Base-by-base conservation (phyloP, 2,888 invertebrate genomes). In the Ceriagrion tenellum region DNA sequence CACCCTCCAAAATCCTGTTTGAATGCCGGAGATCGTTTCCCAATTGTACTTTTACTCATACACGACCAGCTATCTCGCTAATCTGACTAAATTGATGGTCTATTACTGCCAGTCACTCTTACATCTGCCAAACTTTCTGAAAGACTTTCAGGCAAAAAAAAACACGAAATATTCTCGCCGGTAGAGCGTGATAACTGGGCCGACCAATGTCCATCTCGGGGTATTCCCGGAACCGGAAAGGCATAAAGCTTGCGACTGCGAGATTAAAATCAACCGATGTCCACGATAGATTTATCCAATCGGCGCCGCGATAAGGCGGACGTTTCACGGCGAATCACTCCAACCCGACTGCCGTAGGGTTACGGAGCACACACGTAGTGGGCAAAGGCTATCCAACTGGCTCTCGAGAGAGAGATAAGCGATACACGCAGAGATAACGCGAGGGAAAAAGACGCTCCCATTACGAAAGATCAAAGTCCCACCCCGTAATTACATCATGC, bases 401-500 rank as follows among this genome's bases (percentile, higher is more conserved):
- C 16, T 81, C 30, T 81, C 16, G 35, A 81, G 47, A 81, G 35
- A 81, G 47, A 81, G 81, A 81, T 81, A 81, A 81, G 35, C 10
- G 81, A 81, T 13, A 81, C 81, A 35, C 81, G 81, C 13, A 81
- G 18, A 16, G 81, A 81, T 81, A 81, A 35, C 30, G n/a, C n/a
- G 35, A 18, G 18, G 81, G 59, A 8, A 59, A 35, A 81, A 81
- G 81, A 35, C 81, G 81, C 16, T 81, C 81, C 81, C 81, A 81
- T 81, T 81, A 30, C 81, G 26, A 81, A 26, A 35, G 81, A 81
- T 81, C 81, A 81, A 81, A 81, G 81, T 81, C 81, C 13, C 81
- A 13, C n/a, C 81, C 13, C 81, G 3, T 59, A 81, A 35, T 81
- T 81, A 81, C 81, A 81, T 81, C 81, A 81, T 13, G 81, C 16